Evolutionary conservation across 2,888 invertebrate genomes (phyloP).

Genomic region (Hemistola chrysoprasaria): DNA sequence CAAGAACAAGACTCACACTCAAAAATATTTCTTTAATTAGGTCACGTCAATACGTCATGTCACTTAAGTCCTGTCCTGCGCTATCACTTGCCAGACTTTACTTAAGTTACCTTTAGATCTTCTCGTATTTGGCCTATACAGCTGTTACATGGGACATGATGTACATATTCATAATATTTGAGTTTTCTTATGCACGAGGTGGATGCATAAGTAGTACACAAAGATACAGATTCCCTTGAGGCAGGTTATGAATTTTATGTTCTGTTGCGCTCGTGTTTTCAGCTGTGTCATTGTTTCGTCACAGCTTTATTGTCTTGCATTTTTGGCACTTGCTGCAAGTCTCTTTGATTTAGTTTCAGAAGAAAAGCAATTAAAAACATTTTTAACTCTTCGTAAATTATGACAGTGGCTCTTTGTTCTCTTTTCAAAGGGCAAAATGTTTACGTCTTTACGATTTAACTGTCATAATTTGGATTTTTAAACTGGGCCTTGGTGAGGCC

Average conservation of each 20-base stretch:
- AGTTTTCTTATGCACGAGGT: no score
- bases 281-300: slow-evolving; percentile 7
- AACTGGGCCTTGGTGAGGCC: no score
- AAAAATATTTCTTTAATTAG: no score
- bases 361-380: slow-evolving; percentile 1
- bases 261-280: neutral
- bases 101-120: no score
- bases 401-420: slow-evolving; percentile 3
- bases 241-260: slow-evolving; percentile 21
- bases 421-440: slow-evolving; percentile 9
- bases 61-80: no score
- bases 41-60: no score
- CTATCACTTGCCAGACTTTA: no score
- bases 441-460: slow-evolving; percentile 1
- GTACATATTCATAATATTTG: no score
- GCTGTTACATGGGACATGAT: no score
- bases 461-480: neutral
- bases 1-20: no score
- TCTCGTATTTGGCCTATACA: no score
- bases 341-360: slow-evolving; percentile 5
- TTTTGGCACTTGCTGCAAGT: slow-evolving; percentile 7
- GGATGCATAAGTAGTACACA: no score
- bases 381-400: slow-evolving; percentile 6
- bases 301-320: slow-evolving; percentile 11
- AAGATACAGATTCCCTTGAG: slow-evolving; percentile 11